These are phyloP conservation scores for Sipha flava DNA, from an alignment of 1,140 invertebrate genomes.

Conservation along the genomic window DNA sequence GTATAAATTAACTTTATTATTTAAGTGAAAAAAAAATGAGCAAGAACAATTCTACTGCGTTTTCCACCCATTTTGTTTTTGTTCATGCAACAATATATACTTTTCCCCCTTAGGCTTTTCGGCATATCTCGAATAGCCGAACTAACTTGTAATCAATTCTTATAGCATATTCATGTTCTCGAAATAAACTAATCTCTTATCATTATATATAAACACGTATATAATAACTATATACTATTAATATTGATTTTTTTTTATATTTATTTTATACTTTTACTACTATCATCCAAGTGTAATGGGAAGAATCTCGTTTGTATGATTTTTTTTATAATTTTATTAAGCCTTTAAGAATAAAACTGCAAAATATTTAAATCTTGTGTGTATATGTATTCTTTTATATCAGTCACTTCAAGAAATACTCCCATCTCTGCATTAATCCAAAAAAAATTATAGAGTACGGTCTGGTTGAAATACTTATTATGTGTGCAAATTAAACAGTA, in stretches of 20 bases:
- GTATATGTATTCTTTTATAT: too few relatives aligned
- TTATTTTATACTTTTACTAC: conserved; percentile 5
- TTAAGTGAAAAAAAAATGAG: conserved; percentile 16
- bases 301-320: conserved; percentile 32
- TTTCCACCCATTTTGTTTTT: conserved; percentile 2
- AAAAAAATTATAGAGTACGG: too few relatives aligned
- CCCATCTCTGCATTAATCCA: too few relatives aligned
- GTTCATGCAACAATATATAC: background rate
- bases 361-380: conserved; percentile 1
- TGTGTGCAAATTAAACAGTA: too few relatives aligned
- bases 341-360: conserved; percentile 30
- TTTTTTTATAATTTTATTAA: conserved; percentile 29
- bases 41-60: background rate
- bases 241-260: conserved; percentile 28
- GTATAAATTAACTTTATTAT: conserved; percentile 33
- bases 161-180: conserved; percentile 14
- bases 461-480: too few relatives aligned
- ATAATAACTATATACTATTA: conserved; percentile 26
- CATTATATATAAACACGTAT: background rate
- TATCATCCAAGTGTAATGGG: conserved; percentile 24
- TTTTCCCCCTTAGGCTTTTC: background rate
- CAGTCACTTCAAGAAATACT: too few relatives aligned
- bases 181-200: conserved; percentile 2
- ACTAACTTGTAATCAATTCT: background rate
- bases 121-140: background rate